phyloP scores from a whole-genome alignment of 2,797 vertebrate species.

The Vespertilio murinus region DNA sequence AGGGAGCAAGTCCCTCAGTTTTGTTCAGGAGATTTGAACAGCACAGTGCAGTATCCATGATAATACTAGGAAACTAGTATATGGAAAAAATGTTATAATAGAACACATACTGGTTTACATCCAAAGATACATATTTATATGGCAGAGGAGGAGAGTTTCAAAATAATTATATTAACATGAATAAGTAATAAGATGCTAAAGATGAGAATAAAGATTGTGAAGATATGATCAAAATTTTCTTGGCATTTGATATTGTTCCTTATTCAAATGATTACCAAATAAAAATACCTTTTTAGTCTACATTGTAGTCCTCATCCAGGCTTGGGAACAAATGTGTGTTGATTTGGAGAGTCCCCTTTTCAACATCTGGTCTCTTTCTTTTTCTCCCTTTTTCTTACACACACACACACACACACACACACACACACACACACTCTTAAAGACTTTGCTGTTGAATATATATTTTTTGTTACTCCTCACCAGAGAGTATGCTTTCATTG shows the following conservation, averaged over 20 bases:
- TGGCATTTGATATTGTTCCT: conserved; percentile 69
- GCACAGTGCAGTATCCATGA: not conserved
- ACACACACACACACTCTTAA: not conserved
- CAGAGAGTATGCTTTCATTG: not conserved
- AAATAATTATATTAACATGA: conserved; percentile 74
- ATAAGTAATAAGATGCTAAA: conserved; percentile 68
- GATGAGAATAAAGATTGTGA: conserved; percentile 59
- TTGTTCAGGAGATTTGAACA: not conserved
- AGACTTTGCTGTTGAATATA: not conserved
- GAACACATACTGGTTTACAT: conserved; percentile 23
- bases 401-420: not conserved
- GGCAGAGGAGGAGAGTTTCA: conserved; percentile 50
- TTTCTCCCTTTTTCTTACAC: not conserved
- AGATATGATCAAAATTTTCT: conserved; percentile 62
- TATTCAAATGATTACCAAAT: conserved; percentile 71
- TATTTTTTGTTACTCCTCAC: not conserved
- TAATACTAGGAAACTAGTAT: not conserved
- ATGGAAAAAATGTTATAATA: conserved; percentile 32
- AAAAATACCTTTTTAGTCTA: conserved; percentile 61
- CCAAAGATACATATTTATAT: conserved; percentile 57
- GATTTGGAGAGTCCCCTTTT: conserved; percentile 31
- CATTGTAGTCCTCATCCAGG: conserved; percentile 24
- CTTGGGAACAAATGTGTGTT: conserved; percentile 39
- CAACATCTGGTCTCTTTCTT: not conserved
- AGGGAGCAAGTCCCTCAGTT: not conserved